These are phyloP conservation scores for Cottus gobio DNA, from an alignment of 2,113 vertebrate species.

Conservation along the genomic window DNA sequence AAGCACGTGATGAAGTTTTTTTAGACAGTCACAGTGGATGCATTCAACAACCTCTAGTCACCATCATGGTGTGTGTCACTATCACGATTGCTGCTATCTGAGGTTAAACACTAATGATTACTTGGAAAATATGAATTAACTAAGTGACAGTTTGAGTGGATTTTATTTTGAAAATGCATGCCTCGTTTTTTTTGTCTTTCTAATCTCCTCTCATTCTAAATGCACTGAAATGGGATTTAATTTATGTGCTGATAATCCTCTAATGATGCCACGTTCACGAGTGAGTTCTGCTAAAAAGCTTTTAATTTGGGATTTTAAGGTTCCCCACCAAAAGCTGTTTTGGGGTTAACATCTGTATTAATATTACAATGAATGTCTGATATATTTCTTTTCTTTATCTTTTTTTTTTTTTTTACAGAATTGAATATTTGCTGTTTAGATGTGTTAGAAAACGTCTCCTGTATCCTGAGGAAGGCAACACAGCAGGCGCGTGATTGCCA, in stretches of 20 bases:
- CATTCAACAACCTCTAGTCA: background rate
- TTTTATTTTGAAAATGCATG: background rate
- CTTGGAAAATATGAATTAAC: background rate
- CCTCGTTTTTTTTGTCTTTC: background rate
- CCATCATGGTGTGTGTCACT: no score
- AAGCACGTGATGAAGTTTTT: background rate
- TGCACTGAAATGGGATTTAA: background rate
- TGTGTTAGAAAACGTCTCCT: conserved; percentile 71
- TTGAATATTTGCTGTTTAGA: conserved; percentile 53
- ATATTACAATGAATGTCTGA: background rate
- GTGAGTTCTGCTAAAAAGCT: background rate
- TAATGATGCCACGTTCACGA: background rate
- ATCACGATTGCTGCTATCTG: background rate
- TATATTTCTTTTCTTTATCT: background rate
- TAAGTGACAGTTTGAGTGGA: background rate
- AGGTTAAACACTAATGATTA: background rate
- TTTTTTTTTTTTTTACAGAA: background rate
- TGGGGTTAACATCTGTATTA: background rate
- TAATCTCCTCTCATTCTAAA: background rate
- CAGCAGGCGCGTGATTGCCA: conserved; percentile 74
- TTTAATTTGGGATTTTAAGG: background rate
- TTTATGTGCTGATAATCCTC: no score
- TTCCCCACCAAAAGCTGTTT: background rate
- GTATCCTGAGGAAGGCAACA: conserved; percentile 76
- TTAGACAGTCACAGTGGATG: background rate